Conservation (phyloP, 2,888 invertebrate species). For the Clepsis dumicolana region DNA sequence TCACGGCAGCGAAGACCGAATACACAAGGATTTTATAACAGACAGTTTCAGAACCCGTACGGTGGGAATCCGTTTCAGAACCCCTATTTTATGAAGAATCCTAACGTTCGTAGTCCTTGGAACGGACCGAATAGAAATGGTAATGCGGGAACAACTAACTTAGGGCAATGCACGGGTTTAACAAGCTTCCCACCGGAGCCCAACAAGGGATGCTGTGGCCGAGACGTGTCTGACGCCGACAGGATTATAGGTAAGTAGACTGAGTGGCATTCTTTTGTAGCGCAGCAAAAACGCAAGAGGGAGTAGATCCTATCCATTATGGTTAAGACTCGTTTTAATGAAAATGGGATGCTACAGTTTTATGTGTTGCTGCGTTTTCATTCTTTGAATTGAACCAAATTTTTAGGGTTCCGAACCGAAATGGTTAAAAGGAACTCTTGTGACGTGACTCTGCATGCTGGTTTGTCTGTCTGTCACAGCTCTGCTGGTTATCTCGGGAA, state of each 20-base stretch:
- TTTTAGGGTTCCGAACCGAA: too few relatives aligned
- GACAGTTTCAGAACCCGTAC: conserved; percentile 21
- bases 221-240: conserved; percentile 65
- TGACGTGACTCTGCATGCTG: too few relatives aligned
- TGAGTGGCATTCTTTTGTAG: conserved; percentile 36
- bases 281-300: conserved; percentile 7
- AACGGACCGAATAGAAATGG: conserved; percentile 39
- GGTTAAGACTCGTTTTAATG: background rate
- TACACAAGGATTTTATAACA: conserved; percentile 11
- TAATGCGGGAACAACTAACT: conserved; percentile 42
- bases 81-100: conserved; percentile 38
- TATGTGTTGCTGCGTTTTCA: background rate
- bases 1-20: conserved; percentile 25
- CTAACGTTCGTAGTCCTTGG: conserved; percentile 42
- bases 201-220: conserved; percentile 71
- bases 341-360: background rate
- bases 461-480: too few relatives aligned
- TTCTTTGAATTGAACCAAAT: too few relatives aligned
- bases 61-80: conserved; percentile 30
- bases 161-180: conserved; percentile 59
- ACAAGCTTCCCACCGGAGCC: conserved; percentile 68
- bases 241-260: conserved; percentile 66
- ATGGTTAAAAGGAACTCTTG: too few relatives aligned
- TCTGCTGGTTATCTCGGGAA: too few relatives aligned
- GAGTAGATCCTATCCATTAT: conserved; percentile 15